Base-by-base conservation (phyloP, 2,888 invertebrate species). In the Standfussiana lucernea region DNA sequence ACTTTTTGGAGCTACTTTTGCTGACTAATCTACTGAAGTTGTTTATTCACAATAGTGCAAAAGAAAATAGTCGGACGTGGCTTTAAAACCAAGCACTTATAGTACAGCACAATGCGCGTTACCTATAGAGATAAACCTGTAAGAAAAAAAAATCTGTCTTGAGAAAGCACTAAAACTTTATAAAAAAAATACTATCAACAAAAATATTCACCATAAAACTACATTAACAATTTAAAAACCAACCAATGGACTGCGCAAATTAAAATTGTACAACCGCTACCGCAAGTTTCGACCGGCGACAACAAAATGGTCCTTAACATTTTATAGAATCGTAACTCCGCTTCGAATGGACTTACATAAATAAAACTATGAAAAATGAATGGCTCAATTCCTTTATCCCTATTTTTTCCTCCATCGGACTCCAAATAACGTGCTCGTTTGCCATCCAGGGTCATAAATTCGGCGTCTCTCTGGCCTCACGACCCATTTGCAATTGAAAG, bases 401-500 rank as follows among this genome's bases (percentile, higher is more conserved):
- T 90, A 93, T 93, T 94, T 94, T 93, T 94, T 94, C 91, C 92
- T 92, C 92, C 91, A 93, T 92, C 87, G 92, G 91, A 92, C 87
- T 93, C 92, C 93, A 93, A 95, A 95, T 95, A 95, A 94, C 93
- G 93, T 91, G 92, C 91, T 93, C 93, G 93, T 94, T 94, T 94
- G 93, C 91, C 92, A 93, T 92, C 91, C 92, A 89, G 91, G 91
- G 92, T 94, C 92, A 94, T 96, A 96, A 95, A 96, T 95, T 93
- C 89, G 90, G 88, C 90, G 92, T 92, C 92, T 93, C 93, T 92
- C 93, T 93, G 91, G 91, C 91, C 93, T 91, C 92, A 91, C 93
- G 93, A 93, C 93, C 95, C 94, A 95, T 95, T 96, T 95, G 95
- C 95, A 95, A 95, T 95, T 96, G 96, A 95, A 96, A 95, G 94